Percentiles rank a stretch among this genome's conserved stretches.
phyloP scores from a whole-genome alignment of 2,888 invertebrate genomes.

The Caradrina kadenii region DNA sequence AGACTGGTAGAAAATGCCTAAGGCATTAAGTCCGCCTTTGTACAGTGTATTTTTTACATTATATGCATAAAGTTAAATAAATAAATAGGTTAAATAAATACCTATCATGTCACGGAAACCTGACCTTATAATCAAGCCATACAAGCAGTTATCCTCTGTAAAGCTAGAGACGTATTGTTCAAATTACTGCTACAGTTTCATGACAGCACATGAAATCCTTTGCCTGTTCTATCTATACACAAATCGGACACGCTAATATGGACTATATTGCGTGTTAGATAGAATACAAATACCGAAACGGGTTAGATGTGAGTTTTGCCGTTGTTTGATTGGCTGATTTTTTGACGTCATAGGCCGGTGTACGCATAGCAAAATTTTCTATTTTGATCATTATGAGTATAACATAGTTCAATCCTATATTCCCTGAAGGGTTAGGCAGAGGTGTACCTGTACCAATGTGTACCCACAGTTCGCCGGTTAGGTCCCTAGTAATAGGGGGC shows the following conservation, averaged over 20 bases:
- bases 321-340: neutral
- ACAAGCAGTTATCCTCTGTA: slow-evolving; percentile 39
- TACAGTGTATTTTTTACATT: too few species aligned
- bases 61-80: too few species aligned
- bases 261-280: accelerated
- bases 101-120: neutral
- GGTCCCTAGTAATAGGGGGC: too few species aligned
- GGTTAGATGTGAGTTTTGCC: neutral
- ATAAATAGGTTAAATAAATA: neutral
- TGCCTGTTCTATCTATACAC: slow-evolving; percentile 19
- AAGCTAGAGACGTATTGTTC: slow-evolving; percentile 13
- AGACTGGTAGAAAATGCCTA: too few species aligned
- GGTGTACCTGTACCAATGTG: too few species aligned
- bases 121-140: neutral
- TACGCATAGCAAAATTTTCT: slow-evolving; percentile 46
- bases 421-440: too few species aligned
- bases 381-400: too few species aligned
- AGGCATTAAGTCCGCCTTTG: too few species aligned
- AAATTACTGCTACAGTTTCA: slow-evolving; percentile 35
- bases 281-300: slow-evolving; percentile 8
- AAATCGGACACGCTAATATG: slow-evolving; percentile 3
- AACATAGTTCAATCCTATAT: too few species aligned
- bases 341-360: slow-evolving; percentile 42
- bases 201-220: slow-evolving; percentile 32
- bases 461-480: too few species aligned